Conservation (phyloP, 2,113 vertebrate species). For the Etheostoma spectabile region DNA sequence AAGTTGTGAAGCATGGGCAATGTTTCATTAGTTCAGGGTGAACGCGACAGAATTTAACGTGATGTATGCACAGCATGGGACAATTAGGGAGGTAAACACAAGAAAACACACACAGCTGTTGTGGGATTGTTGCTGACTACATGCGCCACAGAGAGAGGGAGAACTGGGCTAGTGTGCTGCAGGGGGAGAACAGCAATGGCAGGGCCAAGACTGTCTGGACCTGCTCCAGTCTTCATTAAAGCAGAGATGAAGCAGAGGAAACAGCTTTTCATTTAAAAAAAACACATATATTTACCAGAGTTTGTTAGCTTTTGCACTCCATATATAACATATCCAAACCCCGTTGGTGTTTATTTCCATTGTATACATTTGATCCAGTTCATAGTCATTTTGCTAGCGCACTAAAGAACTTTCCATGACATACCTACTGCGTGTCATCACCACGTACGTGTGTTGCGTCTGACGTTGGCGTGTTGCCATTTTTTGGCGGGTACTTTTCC, state of each 20-base stretch:
- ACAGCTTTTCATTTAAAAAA: neutral
- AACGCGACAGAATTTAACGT: conserved; percentile 59
- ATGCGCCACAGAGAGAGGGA: conserved; percentile 40
- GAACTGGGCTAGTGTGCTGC: conserved; percentile 46
- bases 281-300: neutral
- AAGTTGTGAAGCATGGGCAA: conserved; percentile 45
- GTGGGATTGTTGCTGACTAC: conserved; percentile 58
- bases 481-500: too few species aligned
- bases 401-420: too few species aligned
- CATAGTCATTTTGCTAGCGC: too few species aligned
- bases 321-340: conserved; percentile 9
- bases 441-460: too few species aligned
- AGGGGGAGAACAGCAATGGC: conserved; percentile 38
- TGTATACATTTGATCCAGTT: too few species aligned
- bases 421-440: too few species aligned
- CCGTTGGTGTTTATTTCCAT: too few species aligned
- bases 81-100: conserved; percentile 79
- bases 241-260: conserved; percentile 3
- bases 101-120: conserved; percentile 83
- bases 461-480: too few species aligned
- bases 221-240: conserved; percentile 62
- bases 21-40: conserved; percentile 76
- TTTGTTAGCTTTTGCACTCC: neutral
- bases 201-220: conserved; percentile 60
- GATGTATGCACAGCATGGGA: conserved; percentile 71